phyloP scores from a whole-genome alignment of 64 coral and sea anemone species.

The Montipora sp. region DNA sequence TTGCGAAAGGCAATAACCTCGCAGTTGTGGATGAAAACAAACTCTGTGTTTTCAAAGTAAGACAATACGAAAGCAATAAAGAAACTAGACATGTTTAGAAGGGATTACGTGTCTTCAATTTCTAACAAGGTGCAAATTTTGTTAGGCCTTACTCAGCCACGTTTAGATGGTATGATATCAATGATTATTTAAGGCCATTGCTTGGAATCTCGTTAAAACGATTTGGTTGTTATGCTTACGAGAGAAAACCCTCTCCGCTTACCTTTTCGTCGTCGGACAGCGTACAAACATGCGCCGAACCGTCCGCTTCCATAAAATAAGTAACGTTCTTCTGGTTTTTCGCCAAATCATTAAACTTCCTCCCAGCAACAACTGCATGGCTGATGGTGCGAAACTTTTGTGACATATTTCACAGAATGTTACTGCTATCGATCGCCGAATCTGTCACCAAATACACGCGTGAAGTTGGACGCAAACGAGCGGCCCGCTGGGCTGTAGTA shows the following conservation, averaged over 20 bases:
- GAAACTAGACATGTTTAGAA: conserved; percentile 6
- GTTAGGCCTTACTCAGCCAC: background rate
- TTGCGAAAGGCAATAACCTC: background rate
- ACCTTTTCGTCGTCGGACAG: conserved; percentile 22
- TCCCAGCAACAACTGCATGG: conserved; percentile 37
- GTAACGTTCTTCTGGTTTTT: conserved; percentile 28
- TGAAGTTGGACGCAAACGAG: background rate
- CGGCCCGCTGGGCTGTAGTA: background rate
- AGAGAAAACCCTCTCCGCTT: background rate
- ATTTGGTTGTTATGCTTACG: background rate
- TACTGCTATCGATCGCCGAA: background rate
- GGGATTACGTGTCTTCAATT: background rate
- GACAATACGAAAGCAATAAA: background rate
- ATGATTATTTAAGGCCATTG: background rate
- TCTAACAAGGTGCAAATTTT: background rate
- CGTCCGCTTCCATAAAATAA: conserved; percentile 27
- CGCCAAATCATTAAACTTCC: conserved; percentile 33
- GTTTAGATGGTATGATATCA: background rate
- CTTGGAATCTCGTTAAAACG: background rate
- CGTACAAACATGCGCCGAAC: background rate
- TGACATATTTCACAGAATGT: conserved; percentile 25
- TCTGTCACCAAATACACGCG: conserved; percentile 9
- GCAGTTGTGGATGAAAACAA: background rate
- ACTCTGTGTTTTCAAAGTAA: background rate
- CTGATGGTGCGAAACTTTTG: conserved; percentile 49